Evolutionary conservation across 1,140 invertebrate species (phyloP).

Genomic region (Campodea augens): DNA sequence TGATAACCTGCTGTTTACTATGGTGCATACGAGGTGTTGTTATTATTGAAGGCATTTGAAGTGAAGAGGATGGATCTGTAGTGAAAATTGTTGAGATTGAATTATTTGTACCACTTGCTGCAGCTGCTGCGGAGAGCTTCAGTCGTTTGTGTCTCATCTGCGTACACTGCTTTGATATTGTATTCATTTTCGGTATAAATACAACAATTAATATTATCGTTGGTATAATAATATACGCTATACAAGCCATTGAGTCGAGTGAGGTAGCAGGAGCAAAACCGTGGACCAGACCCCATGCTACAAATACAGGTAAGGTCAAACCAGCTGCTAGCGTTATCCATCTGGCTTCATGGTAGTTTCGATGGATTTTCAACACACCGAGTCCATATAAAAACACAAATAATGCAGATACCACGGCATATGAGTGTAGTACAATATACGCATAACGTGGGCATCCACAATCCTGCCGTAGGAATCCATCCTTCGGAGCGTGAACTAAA

Average conservation of each 20-base stretch:
- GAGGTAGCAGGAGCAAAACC: constrained; percentile 14
- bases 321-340: constrained; percentile 20
- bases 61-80: background rate
- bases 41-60: background rate
- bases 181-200: constrained; percentile 21
- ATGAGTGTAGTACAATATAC: constrained; percentile 21
- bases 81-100: constrained; percentile 17
- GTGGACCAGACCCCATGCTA: constrained; percentile 19
- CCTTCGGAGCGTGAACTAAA: constrained; percentile 9
- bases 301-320: constrained; percentile 18
- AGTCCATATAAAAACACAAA: constrained; percentile 19
- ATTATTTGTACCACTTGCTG: constrained; percentile 14
- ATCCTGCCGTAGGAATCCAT: constrained; percentile 8
- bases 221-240: constrained; percentile 18
- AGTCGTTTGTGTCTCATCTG: constrained; percentile 14
- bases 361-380: constrained; percentile 20
- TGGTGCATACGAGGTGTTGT: background rate
- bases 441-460: constrained; percentile 15
- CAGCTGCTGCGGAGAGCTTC: constrained; percentile 13
- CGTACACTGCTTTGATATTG: constrained; percentile 18
- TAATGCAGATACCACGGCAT: constrained; percentile 18
- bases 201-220: constrained; percentile 19
- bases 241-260: constrained; percentile 18
- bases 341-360: constrained; percentile 22
- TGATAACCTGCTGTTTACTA: background rate